phyloP scores from a whole-genome alignment of 2,888 invertebrate genomes.

The Parnassius orleans region DNA sequence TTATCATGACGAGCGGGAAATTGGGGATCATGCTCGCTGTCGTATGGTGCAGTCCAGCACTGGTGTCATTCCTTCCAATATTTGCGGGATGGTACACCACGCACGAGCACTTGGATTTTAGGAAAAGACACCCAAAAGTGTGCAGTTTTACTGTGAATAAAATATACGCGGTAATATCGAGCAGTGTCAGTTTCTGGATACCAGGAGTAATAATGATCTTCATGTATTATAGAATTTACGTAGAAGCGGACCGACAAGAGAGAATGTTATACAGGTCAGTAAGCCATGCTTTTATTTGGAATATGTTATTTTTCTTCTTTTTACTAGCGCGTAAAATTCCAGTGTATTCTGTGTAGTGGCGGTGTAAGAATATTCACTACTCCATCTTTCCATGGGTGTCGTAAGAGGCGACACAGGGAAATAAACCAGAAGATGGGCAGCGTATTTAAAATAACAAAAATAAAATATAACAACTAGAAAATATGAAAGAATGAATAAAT shows the following conservation, averaged over 20 bases:
- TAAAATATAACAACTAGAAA: too few species aligned
- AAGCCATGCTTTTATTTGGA: too few species aligned
- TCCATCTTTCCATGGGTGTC: too few species aligned
- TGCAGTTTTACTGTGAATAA: conserved; percentile 93
- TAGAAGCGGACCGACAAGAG: conserved; percentile 92
- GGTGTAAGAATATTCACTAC: too few species aligned
- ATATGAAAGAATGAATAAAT: too few species aligned
- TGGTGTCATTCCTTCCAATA: conserved; percentile 96
- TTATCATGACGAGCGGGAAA: conserved; percentile 93
- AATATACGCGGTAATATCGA: conserved; percentile 92
- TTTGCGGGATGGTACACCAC: conserved; percentile 98
- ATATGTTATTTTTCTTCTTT: too few species aligned
- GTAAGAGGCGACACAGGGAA: too few species aligned
- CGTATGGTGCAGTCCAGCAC: conserved; percentile 95
- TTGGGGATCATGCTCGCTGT: conserved; percentile 91
- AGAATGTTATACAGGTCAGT: conserved; percentile 90
- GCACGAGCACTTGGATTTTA: conserved; percentile 85
- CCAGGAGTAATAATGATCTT: conserved; percentile 96
- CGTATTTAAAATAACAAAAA: too few species aligned
- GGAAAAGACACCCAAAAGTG: conserved; percentile 84
- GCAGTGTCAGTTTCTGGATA: conserved; percentile 96
- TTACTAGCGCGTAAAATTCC: too few species aligned
- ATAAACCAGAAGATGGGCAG: too few species aligned
- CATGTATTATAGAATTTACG: conserved; percentile 94
- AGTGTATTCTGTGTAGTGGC: too few species aligned